Evolutionary conservation across 2,113 vertebrate species (phyloP).

Genomic region (Thunnus thynnus): DNA sequence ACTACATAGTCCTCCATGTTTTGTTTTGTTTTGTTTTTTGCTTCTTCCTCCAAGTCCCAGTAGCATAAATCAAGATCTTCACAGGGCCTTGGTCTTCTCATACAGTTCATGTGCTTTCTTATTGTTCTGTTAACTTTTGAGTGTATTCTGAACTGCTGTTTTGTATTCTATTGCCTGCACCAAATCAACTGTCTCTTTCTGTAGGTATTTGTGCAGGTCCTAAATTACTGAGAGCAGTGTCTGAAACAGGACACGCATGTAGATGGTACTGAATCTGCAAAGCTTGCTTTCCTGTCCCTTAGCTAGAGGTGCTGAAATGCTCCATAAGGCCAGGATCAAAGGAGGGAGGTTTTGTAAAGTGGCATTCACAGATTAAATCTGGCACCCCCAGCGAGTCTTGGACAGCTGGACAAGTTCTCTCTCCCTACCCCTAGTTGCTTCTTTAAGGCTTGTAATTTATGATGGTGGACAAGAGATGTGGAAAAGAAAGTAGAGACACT

Average conservation of each 20-base stretch:
- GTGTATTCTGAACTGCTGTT: background rate
- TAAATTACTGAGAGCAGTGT: background rate
- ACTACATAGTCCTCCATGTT: background rate
- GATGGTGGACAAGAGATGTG: background rate
- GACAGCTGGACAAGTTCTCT: slow-evolving; percentile 4
- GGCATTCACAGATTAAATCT: background rate
- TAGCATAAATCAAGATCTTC: background rate
- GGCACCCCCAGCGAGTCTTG: background rate
- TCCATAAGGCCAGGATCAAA: slow-evolving; percentile 8
- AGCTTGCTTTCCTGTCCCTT: background rate
- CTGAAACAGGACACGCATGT: background rate
- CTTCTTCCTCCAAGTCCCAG: background rate
- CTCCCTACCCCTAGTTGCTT: background rate
- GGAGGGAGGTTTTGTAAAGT: background rate
- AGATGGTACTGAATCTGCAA: slow-evolving; percentile 4
- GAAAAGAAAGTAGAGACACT: background rate
- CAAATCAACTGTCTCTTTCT: background rate
- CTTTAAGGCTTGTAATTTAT: slow-evolving; percentile 1
- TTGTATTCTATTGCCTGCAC: background rate
- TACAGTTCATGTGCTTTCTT: background rate
- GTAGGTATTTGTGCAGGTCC: background rate
- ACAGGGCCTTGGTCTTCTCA: background rate
- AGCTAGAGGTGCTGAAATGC: background rate
- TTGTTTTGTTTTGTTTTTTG: background rate
- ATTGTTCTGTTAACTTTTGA: no score